Evolutionary conservation across 2,113 vertebrate genomes (phyloP), one percentile per base, ranked within the genome.

Genomic region (Ictalurus furcatus): DNA sequence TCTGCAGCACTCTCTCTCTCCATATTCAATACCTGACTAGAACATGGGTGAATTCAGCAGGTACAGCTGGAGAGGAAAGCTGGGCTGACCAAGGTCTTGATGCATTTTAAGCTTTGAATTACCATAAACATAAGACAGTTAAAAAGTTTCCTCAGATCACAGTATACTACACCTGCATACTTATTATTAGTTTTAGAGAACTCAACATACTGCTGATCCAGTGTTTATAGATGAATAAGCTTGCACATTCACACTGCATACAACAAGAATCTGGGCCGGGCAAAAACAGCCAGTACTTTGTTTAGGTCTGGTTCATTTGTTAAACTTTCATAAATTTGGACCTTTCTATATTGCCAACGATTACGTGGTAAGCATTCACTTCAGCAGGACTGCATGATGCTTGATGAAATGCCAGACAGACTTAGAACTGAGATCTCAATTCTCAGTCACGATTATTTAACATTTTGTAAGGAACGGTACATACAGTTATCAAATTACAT

Each of bases 1-100:
- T 89, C 93, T 92, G 92, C 91, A 4, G n/a, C 79, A 91, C 74
- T 90, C 61, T 93, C 85, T 93, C 85, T 89, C 93, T 92, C 90
- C 82, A 80, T 34, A 63, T 52, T 85, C 85, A 89, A 90, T 73
- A 90, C 89, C 91, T 82, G 73, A 86, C 86, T 58, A 73, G 91
- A 91, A 88, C 88, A 92, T 48, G 13, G 48, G 9, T 11, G 78
- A 84, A 92, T 88, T 91, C 90, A 44, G 78, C 87, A 92, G 92
- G 87, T 86, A 86, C 58, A 85, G 25, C 21, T 88, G 89, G 88
- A 93, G 92, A 87, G 67, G 37, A 44, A 61, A 37, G 58, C 21
- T 19, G 4, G 16, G 74, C 48, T 79, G 14, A n/a, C 12, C 37
- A 23, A 44, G 19, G 9, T 67, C 3, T 59, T 6, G 14, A 17